A percentile compares a stretch with the other conserved stretches of the same genome.
Evolutionary conservation across 2,888 invertebrate species (phyloP).

Genomic region (Eremobia ochroleuca): DNA sequence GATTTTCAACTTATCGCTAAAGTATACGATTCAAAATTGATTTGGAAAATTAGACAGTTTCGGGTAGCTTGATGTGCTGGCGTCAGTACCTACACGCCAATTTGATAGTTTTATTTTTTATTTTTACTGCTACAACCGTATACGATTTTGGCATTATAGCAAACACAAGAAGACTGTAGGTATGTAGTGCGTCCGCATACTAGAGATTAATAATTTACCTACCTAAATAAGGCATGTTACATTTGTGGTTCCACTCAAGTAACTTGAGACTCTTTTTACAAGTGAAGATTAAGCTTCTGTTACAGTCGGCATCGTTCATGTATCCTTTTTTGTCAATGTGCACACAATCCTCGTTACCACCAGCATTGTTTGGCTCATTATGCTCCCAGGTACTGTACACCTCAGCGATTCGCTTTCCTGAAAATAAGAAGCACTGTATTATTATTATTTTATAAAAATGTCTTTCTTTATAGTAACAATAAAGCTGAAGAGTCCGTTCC

Average conservation of each 20-base stretch:
- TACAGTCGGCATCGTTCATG: slow-evolving; percentile 78
- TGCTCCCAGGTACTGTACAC: slow-evolving; percentile 76
- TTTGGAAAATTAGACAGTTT: too few relatives aligned
- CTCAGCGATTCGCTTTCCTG: slow-evolving; percentile 76
- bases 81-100: background rate
- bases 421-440: slow-evolving; percentile 28
- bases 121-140: background rate
- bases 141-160: background rate
- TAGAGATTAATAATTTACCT: background rate
- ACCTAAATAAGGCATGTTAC: slow-evolving; percentile 80
- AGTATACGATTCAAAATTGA: too few relatives aligned
- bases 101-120: background rate
- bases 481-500: too few relatives aligned
- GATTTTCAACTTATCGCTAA: too few relatives aligned
- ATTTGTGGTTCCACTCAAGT: slow-evolving; percentile 79
- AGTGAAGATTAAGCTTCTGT: slow-evolving; percentile 74
- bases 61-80: too few relatives aligned
- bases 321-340: slow-evolving; percentile 26
- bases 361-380: slow-evolving; percentile 80
- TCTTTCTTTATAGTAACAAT: too few relatives aligned
- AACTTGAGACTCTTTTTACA: slow-evolving; percentile 80
- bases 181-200: background rate
- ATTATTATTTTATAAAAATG: background rate
- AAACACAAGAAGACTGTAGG: background rate
- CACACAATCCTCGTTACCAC: slow-evolving; percentile 78